Base-by-base conservation (phyloP, 1,140 invertebrate genomes). In the Apolygus lucorum region DNA sequence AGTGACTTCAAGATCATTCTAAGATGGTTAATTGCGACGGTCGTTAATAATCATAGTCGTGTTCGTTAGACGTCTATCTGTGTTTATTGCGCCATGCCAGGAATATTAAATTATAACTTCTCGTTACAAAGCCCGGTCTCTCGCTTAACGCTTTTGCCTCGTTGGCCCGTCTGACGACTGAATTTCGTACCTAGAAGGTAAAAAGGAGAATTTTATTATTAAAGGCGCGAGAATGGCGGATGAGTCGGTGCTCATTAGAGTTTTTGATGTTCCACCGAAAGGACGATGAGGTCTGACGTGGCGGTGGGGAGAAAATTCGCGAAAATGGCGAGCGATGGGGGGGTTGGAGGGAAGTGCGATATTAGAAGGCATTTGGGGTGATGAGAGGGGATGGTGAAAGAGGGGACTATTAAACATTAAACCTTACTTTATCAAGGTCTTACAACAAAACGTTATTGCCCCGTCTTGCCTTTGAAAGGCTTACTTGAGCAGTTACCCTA, bases 371-470 rank as follows among this genome's bases (percentile, higher is more conserved):
- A 62, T 21, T 21, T 62, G 24, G 8, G 54, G 54, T 8, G 21
- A 62, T 4, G 54, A 8, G 34, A 17, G n/a, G n/a, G n/a, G n/a
- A n/a, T n/a, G n/a, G n/a, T n/a, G n/a, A n/a, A n/a, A n/a, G n/a
- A 4, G 17, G 17, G 4, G 4, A 4, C 17, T 62, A 62, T 62
- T 62, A 62, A 62, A 62, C 54, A 62, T 62, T 62, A 62, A 62
- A 62, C 17, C 54, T 62, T 62, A 62, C 54, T 62, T 62, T 62
- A 62, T 62, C 54, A 62, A 62, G 54, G 54, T 25, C 17, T 62
- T 62, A 62, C 24, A n/a, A 62, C 54, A 62, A 62, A 62, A 62
- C 54, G 54, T 62, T 62, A 62, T 62, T 62, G 54, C 54, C 42
- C 8, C 24, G 17, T 42, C 34, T 42, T 42, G 34, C 54, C 24